Percentiles rank a stretch among this genome's conserved stretches.
Evolutionary conservation across 2,797 vertebrate species (phyloP).

Genomic region (Botia kubotai): DNA sequence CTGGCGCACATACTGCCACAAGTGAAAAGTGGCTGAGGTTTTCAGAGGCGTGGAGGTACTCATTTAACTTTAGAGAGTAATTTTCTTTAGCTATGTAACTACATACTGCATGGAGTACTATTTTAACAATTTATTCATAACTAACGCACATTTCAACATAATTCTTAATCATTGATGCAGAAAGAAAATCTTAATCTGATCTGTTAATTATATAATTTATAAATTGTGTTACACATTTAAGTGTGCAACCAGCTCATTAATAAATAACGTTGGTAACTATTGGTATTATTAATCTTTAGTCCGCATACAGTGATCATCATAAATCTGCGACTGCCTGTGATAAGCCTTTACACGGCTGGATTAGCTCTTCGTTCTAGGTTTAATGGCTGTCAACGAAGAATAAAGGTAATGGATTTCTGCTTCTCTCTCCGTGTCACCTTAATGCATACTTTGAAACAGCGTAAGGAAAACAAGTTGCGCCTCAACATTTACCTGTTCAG

Average conservation of each 20-base stretch:
- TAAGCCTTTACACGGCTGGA: slow-evolving; percentile 70
- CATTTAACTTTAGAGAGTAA: slow-evolving; percentile 64
- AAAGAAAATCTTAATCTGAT: not conserved
- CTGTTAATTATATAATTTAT: not conserved
- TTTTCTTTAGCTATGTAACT: slow-evolving; percentile 46
- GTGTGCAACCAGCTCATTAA: not conserved
- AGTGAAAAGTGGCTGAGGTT: slow-evolving; percentile 65
- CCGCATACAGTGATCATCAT: slow-evolving; percentile 59
- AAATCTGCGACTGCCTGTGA: slow-evolving; percentile 75
- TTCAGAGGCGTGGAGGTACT: slow-evolving; percentile 62
- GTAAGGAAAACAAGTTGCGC: slow-evolving; percentile 1
- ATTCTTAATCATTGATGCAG: not conserved
- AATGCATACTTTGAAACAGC: slow-evolving; percentile 17
- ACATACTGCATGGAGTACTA: not conserved
- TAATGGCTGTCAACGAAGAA: slow-evolving; percentile 98
- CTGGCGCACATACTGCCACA: slow-evolving; percentile 63
- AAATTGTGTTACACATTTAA: not conserved
- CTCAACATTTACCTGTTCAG: not conserved
- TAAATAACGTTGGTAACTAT: not conserved
- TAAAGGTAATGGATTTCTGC: slow-evolving; percentile 93
- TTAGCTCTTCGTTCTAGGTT: slow-evolving; percentile 76
- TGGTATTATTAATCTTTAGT: not conserved
- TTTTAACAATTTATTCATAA: not conserved
- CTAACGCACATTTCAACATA: not conserved
- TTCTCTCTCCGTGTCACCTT: slow-evolving; percentile 62